These are phyloP conservation scores for Neodiprion lecontei DNA, from an alignment of 1,140 invertebrate species.

Conservation along the genomic window DNA sequence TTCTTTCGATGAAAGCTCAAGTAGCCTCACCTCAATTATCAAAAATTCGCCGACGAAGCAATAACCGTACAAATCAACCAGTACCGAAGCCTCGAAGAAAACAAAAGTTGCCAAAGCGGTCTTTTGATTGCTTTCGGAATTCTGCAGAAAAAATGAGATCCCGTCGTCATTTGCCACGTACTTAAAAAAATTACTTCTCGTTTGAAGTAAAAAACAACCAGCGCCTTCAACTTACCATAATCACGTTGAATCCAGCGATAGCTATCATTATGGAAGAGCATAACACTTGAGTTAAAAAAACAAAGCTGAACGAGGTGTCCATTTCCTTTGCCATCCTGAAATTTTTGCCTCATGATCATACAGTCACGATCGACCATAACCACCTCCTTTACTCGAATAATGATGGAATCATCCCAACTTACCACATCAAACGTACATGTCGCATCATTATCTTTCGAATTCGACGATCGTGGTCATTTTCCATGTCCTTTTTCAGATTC, in stretches of 20 bases:
- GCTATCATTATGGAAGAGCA: neutral
- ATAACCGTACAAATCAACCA: neutral
- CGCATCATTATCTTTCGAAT: no score
- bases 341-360: neutral
- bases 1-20: neutral
- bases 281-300: neutral
- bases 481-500: no score
- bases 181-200: no score
- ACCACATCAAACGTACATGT: no score
- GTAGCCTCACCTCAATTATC: neutral
- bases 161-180: no score
- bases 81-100: neutral
- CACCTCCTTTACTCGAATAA: no score
- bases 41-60: neutral
- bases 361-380: no score
- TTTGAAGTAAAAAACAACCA: neutral
- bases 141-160: neutral
- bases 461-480: no score
- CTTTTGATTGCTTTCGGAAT: neutral
- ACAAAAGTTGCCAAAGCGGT: neutral
- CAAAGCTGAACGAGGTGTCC: neutral
- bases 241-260: neutral
- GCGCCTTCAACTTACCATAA: neutral
- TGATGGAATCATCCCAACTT: no score
- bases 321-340: neutral